Evolutionary conservation across 2,797 vertebrate genomes (phyloP).

Genomic region (Gymnodraco acuticeps): DNA sequence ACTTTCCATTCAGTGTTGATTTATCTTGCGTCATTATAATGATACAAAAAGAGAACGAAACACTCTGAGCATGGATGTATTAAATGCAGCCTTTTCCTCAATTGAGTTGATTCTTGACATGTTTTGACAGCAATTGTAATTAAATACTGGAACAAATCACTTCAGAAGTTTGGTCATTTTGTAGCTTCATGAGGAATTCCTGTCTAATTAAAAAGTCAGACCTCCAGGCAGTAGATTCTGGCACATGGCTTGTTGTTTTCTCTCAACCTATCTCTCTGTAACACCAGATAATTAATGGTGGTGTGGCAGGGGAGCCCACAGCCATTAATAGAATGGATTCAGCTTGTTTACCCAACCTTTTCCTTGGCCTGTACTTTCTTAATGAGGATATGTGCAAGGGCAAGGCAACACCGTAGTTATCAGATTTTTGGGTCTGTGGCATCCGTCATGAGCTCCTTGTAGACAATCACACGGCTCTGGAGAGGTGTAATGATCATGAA

Average conservation of each 20-base stretch:
- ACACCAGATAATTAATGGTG: constrained; percentile 82
- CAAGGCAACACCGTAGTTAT: constrained; percentile 53
- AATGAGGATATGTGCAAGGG: constrained; percentile 69
- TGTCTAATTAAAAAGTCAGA: constrained; percentile 75
- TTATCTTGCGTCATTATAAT: constrained; percentile 18
- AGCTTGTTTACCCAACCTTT: constrained; percentile 73
- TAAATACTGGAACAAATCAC: constrained; percentile 13
- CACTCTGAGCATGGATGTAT: background rate
- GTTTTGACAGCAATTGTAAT: constrained; percentile 23
- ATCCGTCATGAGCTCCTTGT: constrained; percentile 53
- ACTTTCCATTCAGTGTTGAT: background rate
- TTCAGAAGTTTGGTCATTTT: constrained; percentile 34
- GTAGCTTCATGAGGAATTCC: constrained; percentile 57
- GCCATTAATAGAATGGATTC: constrained; percentile 79
- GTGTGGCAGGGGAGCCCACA: constrained; percentile 62
- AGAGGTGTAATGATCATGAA: constrained; percentile 38
- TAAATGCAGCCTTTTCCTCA: background rate
- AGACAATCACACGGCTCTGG: constrained; percentile 27
- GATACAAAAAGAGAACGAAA: background rate
- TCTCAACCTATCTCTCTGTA: constrained; percentile 76
- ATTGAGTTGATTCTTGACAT: constrained; percentile 1
- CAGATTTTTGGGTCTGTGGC: constrained; percentile 45
- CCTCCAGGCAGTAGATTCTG: constrained; percentile 57
- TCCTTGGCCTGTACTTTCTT: constrained; percentile 64
- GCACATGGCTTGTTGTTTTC: constrained; percentile 66